Conservation (phyloP, 2,113 vertebrate species). For the Melanocharis versteri region DNA sequence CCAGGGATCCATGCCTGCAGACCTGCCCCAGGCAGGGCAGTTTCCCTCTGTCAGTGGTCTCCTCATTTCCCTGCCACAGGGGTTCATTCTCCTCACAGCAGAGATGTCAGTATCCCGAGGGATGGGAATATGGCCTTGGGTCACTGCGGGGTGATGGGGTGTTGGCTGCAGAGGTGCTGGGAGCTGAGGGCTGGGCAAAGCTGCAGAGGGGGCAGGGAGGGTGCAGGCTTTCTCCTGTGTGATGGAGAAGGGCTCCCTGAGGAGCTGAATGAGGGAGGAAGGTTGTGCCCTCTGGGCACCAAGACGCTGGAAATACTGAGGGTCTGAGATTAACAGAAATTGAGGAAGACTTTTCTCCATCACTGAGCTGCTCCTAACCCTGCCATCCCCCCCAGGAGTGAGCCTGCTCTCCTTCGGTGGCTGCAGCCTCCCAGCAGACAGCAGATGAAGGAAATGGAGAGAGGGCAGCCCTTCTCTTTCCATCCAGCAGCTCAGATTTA, state of each 20-base stretch:
- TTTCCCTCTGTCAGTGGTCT: background rate
- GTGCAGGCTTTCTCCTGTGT: background rate
- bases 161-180: background rate
- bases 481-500: background rate
- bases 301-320: background rate
- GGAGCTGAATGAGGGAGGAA: background rate
- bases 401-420: background rate
- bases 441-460: background rate
- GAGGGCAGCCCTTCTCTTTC: background rate
- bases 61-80: background rate
- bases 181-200: background rate
- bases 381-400: background rate
- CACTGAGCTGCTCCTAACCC: background rate
- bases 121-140: background rate
- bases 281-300: background rate
- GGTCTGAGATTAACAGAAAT: background rate
- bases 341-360: background rate
- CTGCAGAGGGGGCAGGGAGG: background rate
- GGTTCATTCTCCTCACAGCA: background rate
- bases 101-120: background rate
- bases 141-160: rapidly evolving
- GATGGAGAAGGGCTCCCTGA: background rate
- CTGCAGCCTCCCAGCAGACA: background rate
- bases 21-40: background rate
- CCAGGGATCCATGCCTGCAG: background rate